phyloP scores from a whole-genome alignment of 2,888 invertebrate species.

The Lissocephala sabroskyi region DNA sequence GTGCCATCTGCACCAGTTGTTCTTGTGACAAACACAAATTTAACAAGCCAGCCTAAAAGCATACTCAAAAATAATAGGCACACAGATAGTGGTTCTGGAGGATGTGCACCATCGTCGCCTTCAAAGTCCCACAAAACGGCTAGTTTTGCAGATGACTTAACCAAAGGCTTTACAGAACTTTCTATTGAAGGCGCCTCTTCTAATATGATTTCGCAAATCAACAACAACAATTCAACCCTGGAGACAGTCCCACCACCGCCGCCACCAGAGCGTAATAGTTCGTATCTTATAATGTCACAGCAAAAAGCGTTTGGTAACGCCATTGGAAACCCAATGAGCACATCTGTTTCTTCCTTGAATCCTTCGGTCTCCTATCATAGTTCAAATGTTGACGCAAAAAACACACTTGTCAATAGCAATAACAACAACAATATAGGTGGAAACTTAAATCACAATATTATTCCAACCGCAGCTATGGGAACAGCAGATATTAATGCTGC shows the following conservation, averaged over 20 bases:
- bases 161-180: slow-evolving; percentile 66
- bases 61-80: slow-evolving; percentile 72
- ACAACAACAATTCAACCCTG: slow-evolving; percentile 43
- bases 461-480: slow-evolving; percentile 40
- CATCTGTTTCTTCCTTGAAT: too few relatives aligned
- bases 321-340: too few relatives aligned
- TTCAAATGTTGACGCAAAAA: too few relatives aligned
- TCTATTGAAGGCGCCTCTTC: slow-evolving; percentile 39
- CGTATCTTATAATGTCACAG: slow-evolving; percentile 88
- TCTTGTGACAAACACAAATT: background rate
- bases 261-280: slow-evolving; percentile 91
- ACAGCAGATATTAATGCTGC: slow-evolving; percentile 56
- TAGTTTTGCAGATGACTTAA: slow-evolving; percentile 70
- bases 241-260: slow-evolving; percentile 75
- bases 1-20: background rate
- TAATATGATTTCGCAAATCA: slow-evolving; percentile 27
- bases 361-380: too few relatives aligned
- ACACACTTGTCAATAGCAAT: too few relatives aligned
- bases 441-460: slow-evolving; percentile 36
- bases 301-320: slow-evolving; percentile 61
- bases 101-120: slow-evolving; percentile 67
- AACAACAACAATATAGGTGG: slow-evolving; percentile 44
- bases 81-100: slow-evolving; percentile 46
- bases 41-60: slow-evolving; percentile 68
- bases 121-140: slow-evolving; percentile 71